Percentiles rank a stretch among this genome's conserved stretches.
These are phyloP conservation scores for Saccostrea echinata DNA, from an alignment of 1,140 invertebrate genomes.

Conservation along the genomic window DNA sequence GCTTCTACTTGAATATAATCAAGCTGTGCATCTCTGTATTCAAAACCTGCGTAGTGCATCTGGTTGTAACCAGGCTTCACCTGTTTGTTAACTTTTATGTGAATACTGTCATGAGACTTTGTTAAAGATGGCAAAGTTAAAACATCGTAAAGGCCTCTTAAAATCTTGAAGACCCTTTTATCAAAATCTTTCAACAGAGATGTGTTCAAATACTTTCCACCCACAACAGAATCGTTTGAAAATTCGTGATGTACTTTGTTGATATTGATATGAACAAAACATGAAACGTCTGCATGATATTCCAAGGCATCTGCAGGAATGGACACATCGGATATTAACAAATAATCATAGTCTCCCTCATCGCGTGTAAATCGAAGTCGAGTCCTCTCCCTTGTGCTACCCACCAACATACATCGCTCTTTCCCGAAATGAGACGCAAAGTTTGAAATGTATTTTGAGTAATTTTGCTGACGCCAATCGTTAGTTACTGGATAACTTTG, in stretches of 20 bases:
- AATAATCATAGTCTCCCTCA: slow-evolving; percentile 51
- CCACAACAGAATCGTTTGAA: neutral
- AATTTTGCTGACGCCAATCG: slow-evolving; percentile 44
- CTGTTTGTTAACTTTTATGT: slow-evolving; percentile 13
- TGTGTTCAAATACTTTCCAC: slow-evolving; percentile 27
- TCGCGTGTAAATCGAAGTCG: slow-evolving; percentile 40
- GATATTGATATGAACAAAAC: slow-evolving; percentile 52
- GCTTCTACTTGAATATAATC: neutral
- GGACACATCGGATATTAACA: slow-evolving; percentile 42
- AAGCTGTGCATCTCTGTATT: neutral
- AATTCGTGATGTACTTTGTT: neutral
- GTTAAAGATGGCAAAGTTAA: neutral
- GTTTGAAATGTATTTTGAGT: slow-evolving; percentile 41
- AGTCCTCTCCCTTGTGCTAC: slow-evolving; percentile 48
- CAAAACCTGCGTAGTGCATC: slow-evolving; percentile 1
- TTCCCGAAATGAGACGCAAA: slow-evolving; percentile 33
- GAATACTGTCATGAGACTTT: neutral
- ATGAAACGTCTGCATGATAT: slow-evolving; percentile 45
- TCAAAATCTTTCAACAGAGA: slow-evolving; percentile 11
- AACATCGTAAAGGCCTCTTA: slow-evolving; percentile 42
- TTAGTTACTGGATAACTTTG: neutral
- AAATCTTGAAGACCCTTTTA: neutral
- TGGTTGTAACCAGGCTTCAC: slow-evolving; percentile 41
- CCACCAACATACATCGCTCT: slow-evolving; percentile 52
- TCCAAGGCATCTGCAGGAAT: slow-evolving; percentile 42